These are phyloP conservation scores for Alligator sinensis DNA, from an alignment of 2,113 vertebrate species.

Conservation along the genomic window DNA sequence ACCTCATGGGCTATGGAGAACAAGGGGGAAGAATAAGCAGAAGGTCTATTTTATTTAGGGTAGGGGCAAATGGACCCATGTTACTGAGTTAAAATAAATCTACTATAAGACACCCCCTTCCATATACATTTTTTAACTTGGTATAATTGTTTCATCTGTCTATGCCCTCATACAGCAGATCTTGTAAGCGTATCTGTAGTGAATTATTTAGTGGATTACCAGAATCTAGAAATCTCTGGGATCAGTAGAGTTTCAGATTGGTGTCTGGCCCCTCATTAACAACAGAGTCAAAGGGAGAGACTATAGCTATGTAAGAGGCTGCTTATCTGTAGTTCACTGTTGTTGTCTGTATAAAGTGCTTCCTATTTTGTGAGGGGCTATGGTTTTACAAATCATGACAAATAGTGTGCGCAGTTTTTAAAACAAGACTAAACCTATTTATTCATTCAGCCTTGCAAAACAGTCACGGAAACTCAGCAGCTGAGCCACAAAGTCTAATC, in stretches of 20 bases:
- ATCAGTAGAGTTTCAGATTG: neutral
- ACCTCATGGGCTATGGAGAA: neutral
- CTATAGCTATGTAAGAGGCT: neutral
- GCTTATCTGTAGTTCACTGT: neutral
- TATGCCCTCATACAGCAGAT: neutral
- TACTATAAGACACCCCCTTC: too few species aligned
- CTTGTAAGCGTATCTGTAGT: neutral
- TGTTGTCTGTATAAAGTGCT: neutral
- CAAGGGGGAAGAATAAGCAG: neutral
- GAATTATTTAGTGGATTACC: too few species aligned
- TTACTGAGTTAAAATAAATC: too few species aligned
- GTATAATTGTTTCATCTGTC: too few species aligned
- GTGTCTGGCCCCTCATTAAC: neutral
- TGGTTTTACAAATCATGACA: neutral
- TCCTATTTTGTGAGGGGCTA: neutral
- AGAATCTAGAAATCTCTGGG: neutral
- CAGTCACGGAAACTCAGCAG: conserved; percentile 56
- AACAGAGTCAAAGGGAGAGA: neutral
- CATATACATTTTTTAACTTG: too few species aligned
- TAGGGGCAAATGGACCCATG: too few species aligned
- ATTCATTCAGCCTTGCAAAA: conserved; percentile 24
- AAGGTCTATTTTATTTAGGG: neutral
- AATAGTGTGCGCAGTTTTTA: neutral
- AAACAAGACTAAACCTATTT: conserved; percentile 7
- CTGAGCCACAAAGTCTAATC: conserved; percentile 57